Evolutionary conservation across 2,797 vertebrate genomes (phyloP), one percentile per base, ranked within the genome.

Genomic region (Urocyon cinereoargenteus): DNA sequence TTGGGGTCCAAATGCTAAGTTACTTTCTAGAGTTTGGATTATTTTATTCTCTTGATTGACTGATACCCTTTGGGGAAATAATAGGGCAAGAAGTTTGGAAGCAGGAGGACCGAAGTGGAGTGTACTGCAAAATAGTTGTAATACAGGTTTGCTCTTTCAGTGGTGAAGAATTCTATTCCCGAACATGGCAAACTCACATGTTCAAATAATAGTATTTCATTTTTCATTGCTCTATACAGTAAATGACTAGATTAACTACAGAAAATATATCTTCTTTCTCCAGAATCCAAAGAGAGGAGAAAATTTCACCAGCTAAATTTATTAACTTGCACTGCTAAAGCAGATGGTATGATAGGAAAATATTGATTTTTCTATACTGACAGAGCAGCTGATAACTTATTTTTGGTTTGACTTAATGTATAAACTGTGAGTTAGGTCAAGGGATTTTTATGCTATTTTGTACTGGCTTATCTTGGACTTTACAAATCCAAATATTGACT

Each of bases 291-390:
- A 96, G 96, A 97, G 86, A 98, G 98, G 84, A 97, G 93, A 97
- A 97, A 97, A 97, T 98, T 98, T 89, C 82, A 88, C 97, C 90
- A 51, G 91, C 86, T 94, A 98, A 98, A 97, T 98, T 97, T 98
- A 98, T 98, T 97, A 98, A 97, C 97, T 98, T 97, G 90, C 1
- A n/a, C 92, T 3, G 53, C 97, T 97, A 96, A 97, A 97, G 96
- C 95, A 98, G 97, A 96, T 98, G 97, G 95, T 87, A 90, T 94
- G 97, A 92, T 98, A 98, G 96, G 91, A 98, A 98, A 97, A 94
- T 92, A 96, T 96, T 98, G 95, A 95, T 97, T 98, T 97, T 97
- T 94, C 64, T 97, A 91, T 98, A 90, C 98, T 96, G 97, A 97
- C 68, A 59, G 95, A 98, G 72, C 95, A 95, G 77, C 93, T 98